A percentile compares a stretch with the other conserved stretches of the same genome.
These are phyloP conservation scores for Podotricha telesiphe DNA, from an alignment of 2,888 invertebrate genomes.

Conservation along the genomic window DNA sequence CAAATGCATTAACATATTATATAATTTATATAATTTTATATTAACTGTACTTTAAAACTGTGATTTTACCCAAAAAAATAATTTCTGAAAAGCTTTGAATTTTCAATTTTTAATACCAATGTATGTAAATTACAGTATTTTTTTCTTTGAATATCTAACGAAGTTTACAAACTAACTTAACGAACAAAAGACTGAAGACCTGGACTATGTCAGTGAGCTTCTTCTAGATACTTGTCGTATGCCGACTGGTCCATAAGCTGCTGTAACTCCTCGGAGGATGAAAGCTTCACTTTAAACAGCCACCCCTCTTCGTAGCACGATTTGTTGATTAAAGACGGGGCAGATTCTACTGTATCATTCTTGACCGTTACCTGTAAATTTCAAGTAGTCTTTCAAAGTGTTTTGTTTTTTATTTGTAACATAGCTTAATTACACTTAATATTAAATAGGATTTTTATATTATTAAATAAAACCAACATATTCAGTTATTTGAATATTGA, in stretches of 20 bases:
- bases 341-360: constrained; percentile 88
- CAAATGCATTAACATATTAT: not conserved
- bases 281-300: constrained; percentile 91
- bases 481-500: no score
- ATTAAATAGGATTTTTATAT: no score
- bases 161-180: not conserved
- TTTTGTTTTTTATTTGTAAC: no score
- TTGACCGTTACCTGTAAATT: constrained; percentile 85
- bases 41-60: not conserved
- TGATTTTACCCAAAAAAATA: no score
- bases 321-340: constrained; percentile 91
- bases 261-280: constrained; percentile 86
- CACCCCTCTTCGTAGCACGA: constrained; percentile 93
- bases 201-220: constrained; percentile 54
- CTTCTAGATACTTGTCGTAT: constrained; percentile 86
- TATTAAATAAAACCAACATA: no score
- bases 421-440: no score
- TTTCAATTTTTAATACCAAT: no score
- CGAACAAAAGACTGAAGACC: not conserved
- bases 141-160: not conserved
- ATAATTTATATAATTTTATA: not conserved
- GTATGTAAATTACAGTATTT: not conserved
- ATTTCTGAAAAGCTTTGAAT: no score
- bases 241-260: constrained; percentile 88
- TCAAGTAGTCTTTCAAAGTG: no score